These are phyloP conservation scores for Elysia crispata DNA, from an alignment of 2,888 invertebrate genomes.

Conservation along the genomic window DNA sequence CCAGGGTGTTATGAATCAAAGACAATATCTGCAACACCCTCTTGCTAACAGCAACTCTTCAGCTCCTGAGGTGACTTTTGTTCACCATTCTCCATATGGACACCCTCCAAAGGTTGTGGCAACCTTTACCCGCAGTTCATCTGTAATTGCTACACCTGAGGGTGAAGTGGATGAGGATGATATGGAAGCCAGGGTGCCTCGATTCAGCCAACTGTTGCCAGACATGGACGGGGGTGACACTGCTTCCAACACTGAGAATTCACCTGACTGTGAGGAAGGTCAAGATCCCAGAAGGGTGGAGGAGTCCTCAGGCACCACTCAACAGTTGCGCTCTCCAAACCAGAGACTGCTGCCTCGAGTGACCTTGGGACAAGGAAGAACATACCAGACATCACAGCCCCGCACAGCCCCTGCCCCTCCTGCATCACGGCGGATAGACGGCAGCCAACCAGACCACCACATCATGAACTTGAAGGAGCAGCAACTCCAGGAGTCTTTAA, in stretches of 20 bases:
- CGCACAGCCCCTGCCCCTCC: background rate
- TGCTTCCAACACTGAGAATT: background rate
- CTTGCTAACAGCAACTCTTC: background rate
- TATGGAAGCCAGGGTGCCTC: constrained; percentile 42
- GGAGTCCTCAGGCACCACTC: constrained; percentile 11
- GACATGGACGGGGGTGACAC: constrained; percentile 16
- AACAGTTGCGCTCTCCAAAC: constrained; percentile 28
- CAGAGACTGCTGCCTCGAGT: constrained; percentile 5
- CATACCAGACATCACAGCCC: background rate
- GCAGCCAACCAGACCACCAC: constrained; percentile 35
- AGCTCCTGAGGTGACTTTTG: background rate
- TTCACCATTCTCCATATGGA: background rate
- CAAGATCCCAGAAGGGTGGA: too few species aligned
- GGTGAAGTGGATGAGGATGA: constrained; percentile 48
- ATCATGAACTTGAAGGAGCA: constrained; percentile 49
- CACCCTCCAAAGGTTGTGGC: constrained; percentile 6
- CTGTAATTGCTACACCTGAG: constrained; percentile 46
- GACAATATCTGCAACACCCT: background rate
- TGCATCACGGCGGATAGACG: background rate
- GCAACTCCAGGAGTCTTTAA: constrained; percentile 36
- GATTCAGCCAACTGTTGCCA: constrained; percentile 39
- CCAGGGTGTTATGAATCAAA: background rate
- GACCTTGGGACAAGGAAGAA: background rate
- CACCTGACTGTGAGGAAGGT: constrained; percentile 21
- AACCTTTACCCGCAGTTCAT: constrained; percentile 43